Percentiles rank a stretch among this genome's conserved stretches.
These are phyloP conservation scores for Megaceryle torquata DNA, from an alignment of 2,113 vertebrate species.

Conservation along the genomic window DNA sequence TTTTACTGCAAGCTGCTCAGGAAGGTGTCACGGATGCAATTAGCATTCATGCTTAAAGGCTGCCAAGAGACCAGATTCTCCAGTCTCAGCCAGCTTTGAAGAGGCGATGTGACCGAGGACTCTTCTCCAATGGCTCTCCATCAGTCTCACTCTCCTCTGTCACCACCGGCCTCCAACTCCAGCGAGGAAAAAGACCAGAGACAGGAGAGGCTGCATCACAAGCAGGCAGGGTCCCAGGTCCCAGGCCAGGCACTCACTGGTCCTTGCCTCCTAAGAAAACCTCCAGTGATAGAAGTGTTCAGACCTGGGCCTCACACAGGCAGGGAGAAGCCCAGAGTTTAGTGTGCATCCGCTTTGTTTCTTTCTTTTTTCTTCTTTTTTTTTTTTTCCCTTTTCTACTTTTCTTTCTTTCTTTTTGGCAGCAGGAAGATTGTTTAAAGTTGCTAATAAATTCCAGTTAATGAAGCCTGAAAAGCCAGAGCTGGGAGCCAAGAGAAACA, in stretches of 20 bases:
- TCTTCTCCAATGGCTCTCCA: rapidly evolving
- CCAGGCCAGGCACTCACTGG: background rate
- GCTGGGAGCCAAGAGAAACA: slow-evolving; percentile 62
- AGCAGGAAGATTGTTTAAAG: slow-evolving; percentile 57
- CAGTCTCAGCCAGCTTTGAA: background rate
- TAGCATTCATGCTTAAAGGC: background rate
- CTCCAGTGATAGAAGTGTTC: background rate
- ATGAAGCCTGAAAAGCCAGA: slow-evolving; percentile 68
- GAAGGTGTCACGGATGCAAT: background rate
- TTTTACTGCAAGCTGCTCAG: background rate
- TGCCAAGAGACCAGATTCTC: background rate
- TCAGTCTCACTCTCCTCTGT: background rate
- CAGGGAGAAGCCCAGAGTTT: slow-evolving; percentile 12
- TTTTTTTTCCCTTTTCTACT: background rate
- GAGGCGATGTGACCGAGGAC: rapidly evolving
- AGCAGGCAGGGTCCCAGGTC: rapidly evolving
- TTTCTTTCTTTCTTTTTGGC: slow-evolving; percentile 9
- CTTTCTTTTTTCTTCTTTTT: background rate
- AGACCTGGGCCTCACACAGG: slow-evolving; percentile 36
- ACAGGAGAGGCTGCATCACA: rapidly evolving
- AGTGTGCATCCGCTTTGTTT: slow-evolving; percentile 1
- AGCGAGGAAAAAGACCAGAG: background rate
- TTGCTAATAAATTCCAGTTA: slow-evolving; percentile 69
- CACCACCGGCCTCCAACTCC: background rate
- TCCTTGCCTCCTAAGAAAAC: background rate